Conservation (phyloP, 2,113 vertebrate species). For the Pterophyllum scalare region DNA sequence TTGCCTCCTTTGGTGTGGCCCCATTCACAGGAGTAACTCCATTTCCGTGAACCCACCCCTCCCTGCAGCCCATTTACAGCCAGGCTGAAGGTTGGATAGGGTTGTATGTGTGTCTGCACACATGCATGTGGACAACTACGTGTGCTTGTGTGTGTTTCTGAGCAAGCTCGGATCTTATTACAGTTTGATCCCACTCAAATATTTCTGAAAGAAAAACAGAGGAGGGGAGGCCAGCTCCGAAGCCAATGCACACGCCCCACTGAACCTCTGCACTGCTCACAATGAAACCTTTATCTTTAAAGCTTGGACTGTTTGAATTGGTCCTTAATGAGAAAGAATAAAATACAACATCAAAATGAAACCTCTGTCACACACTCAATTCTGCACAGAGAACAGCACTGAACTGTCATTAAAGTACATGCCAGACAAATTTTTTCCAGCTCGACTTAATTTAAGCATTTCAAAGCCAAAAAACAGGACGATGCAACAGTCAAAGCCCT, state of each 20-base stretch:
- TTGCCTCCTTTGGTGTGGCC: conserved; percentile 76
- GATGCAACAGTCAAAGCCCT: not conserved
- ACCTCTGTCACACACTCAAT: conserved; percentile 47
- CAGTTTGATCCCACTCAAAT: conserved; percentile 87
- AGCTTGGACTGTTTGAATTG: conserved; percentile 64
- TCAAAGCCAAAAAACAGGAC: conserved; percentile 19
- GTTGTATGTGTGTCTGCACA: conserved; percentile 47
- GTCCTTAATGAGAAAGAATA: conserved; percentile 74
- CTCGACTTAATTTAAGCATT: conserved; percentile 36
- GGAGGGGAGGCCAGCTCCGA: conserved; percentile 74
- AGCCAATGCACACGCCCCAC: conserved; percentile 72
- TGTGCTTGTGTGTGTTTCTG: conserved; percentile 71
- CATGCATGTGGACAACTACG: conserved; percentile 54
- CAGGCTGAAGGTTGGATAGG: conserved; percentile 62
- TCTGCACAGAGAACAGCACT: conserved; percentile 4
- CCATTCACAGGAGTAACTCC: conserved; percentile 72
- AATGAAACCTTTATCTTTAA: conserved; percentile 82
- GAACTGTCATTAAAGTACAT: conserved; percentile 22
- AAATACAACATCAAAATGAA: conserved; percentile 74
- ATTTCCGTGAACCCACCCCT: conserved; percentile 65
- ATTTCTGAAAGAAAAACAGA: conserved; percentile 86
- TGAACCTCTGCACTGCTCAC: conserved; percentile 73
- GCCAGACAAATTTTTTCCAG: conserved; percentile 3
- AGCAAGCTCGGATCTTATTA: conserved; percentile 83
- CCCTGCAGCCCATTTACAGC: conserved; percentile 66